Conservation (phyloP, 2,113 vertebrate genomes). For the Corvus moneduloides region DNA sequence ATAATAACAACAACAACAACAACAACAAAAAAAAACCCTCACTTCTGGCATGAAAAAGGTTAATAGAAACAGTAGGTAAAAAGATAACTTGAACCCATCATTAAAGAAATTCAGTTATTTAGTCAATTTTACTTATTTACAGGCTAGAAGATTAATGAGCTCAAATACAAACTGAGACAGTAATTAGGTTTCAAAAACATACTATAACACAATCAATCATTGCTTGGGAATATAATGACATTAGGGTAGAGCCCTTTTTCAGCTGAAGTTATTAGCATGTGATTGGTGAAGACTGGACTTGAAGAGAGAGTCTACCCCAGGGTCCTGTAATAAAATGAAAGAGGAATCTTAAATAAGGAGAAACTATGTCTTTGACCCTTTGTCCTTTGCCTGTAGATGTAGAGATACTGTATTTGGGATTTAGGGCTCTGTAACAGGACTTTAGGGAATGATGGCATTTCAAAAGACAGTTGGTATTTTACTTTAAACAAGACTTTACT, state of each 20-base stretch:
- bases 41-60: slow-evolving; percentile 88
- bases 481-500: slow-evolving; percentile 68
- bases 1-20: neutral
- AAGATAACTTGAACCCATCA: slow-evolving; percentile 90
- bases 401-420: slow-evolving; percentile 52
- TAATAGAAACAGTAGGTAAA: slow-evolving; percentile 89
- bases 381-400: slow-evolving; percentile 70
- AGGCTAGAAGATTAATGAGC: slow-evolving; percentile 92
- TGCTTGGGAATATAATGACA: slow-evolving; percentile 82
- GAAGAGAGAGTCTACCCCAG: slow-evolving; percentile 68
- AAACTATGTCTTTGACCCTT: slow-evolving; percentile 71
- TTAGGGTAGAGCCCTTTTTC: slow-evolving; percentile 84
- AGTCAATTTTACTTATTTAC: slow-evolving; percentile 98
- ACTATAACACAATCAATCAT: slow-evolving; percentile 96
- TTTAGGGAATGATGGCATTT: slow-evolving; percentile 65
- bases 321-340: slow-evolving; percentile 74
- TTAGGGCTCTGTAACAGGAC: slow-evolving; percentile 69
- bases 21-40: no score
- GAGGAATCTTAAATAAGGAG: slow-evolving; percentile 69
- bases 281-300: slow-evolving; percentile 76
- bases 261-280: slow-evolving; percentile 81
- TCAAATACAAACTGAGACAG: slow-evolving; percentile 87
- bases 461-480: slow-evolving; percentile 67
- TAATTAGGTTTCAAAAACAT: slow-evolving; percentile 99
- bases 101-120: slow-evolving; percentile 98